These are phyloP conservation scores for Mamestra configurata DNA, from an alignment of 1,140 invertebrate species.

Conservation along the genomic window DNA sequence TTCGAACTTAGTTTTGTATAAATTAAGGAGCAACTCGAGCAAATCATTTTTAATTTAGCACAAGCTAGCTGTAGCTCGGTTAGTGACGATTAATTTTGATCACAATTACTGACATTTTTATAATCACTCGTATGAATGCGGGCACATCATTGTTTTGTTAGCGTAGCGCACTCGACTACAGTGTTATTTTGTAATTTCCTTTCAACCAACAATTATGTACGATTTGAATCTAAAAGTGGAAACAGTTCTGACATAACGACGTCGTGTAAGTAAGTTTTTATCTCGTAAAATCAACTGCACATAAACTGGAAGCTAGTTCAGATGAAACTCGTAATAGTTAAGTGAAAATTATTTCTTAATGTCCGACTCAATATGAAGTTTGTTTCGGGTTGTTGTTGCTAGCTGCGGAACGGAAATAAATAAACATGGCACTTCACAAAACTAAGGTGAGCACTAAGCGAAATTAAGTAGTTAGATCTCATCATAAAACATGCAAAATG, in stretches of 20 bases:
- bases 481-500: too few relatives aligned
- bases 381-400: background rate
- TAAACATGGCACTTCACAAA: too few relatives aligned
- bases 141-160: background rate
- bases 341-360: conserved; percentile 19
- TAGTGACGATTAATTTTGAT: background rate
- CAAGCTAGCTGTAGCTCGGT: background rate
- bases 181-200: conserved; percentile 27
- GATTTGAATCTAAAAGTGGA: conserved; percentile 33
- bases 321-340: conserved; percentile 4
- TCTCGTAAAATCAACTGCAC: conserved; percentile 10
- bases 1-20: background rate
- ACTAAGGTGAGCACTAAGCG: too few relatives aligned
- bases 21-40: too few relatives aligned
- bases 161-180: background rate
- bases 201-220: conserved; percentile 7
- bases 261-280: conserved; percentile 15
- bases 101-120: background rate
- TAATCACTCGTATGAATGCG: background rate
- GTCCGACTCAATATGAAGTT: background rate
- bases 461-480: too few relatives aligned
- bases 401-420: background rate
- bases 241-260: conserved; percentile 26
- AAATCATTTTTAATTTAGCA: too few relatives aligned
- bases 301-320: background rate